Percentiles rank a stretch among this genome's conserved stretches.
Evolutionary conservation across 2,797 vertebrate genomes (phyloP).

Genomic region (Ispidina picta): DNA sequence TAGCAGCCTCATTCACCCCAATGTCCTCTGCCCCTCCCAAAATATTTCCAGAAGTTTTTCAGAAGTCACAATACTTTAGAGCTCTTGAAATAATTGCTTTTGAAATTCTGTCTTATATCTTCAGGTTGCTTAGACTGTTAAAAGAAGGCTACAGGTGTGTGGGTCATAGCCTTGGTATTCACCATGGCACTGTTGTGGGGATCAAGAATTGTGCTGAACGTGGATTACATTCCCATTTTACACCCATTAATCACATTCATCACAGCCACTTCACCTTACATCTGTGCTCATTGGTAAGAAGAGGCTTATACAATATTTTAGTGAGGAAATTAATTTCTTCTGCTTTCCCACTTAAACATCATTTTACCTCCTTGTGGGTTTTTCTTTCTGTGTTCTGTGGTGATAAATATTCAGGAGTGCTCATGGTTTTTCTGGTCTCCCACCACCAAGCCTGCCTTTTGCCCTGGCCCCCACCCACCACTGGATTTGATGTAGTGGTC

Average conservation of each 20-base stretch:
- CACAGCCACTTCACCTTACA: not conserved
- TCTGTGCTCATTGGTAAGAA: not conserved
- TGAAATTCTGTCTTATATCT: not conserved
- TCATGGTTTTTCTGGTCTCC: not conserved
- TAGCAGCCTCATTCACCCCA: not conserved
- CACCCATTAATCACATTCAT: not conserved
- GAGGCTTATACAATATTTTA: not conserved
- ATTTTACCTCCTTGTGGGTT: not conserved
- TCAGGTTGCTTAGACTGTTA: not conserved
- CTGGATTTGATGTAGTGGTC: accelerated
- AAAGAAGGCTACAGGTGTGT: not conserved
- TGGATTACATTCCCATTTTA: not conserved
- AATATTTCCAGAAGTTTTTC: not conserved
- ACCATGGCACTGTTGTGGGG: not conserved
- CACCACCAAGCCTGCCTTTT: not conserved
- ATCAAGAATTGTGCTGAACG: not conserved
- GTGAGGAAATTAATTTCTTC: not conserved
- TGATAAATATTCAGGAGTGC: not conserved
- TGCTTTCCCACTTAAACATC: not conserved
- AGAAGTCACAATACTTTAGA: not conserved
- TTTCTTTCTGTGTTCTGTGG: not conserved
- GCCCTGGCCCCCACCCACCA: not conserved
- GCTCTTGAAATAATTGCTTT: not conserved
- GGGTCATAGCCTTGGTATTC: not conserved
- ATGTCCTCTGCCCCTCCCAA: not conserved